Evolutionary conservation across 2,888 invertebrate genomes (phyloP).

Genomic region (Clostera curtula): DNA sequence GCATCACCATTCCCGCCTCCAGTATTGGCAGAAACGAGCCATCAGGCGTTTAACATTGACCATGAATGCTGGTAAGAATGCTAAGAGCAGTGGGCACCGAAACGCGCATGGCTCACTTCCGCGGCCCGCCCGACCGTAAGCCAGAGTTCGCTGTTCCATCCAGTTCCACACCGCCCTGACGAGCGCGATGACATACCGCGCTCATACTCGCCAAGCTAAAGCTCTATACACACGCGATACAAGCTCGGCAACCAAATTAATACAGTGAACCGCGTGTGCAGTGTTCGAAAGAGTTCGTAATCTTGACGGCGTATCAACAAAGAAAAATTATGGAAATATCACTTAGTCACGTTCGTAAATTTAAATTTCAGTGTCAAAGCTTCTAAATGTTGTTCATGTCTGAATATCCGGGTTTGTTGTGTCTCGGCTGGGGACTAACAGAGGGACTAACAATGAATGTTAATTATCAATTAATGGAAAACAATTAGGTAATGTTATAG

Average conservation of each 20-base stretch:
- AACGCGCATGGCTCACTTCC: constrained; percentile 33
- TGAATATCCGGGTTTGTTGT: constrained; percentile 30
- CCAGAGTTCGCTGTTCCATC: constrained; percentile 18
- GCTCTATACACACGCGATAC: constrained; percentile 26
- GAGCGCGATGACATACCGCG: constrained; percentile 56
- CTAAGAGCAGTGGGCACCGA: constrained; percentile 18
- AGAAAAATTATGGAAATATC: constrained; percentile 39
- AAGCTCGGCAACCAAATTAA: constrained; percentile 18
- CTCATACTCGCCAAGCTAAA: constrained; percentile 25
- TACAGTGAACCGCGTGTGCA: constrained; percentile 35
- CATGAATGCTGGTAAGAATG: constrained; percentile 40
- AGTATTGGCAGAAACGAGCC: constrained; percentile 28
- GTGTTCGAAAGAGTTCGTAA: constrained; percentile 25
- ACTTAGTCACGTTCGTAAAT: constrained; percentile 62
- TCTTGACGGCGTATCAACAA: constrained; percentile 11
- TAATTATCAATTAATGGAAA: constrained; percentile 21
- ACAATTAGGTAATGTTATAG: constrained; percentile 28
- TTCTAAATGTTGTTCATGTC: constrained; percentile 52
- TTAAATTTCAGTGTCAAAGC: constrained; percentile 55
- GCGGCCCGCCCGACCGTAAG: constrained; percentile 9
- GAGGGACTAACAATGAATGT: constrained; percentile 40
- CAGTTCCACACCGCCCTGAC: constrained; percentile 53
- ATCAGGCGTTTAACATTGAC: constrained; percentile 48
- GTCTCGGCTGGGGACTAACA: constrained; percentile 27
- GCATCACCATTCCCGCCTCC: constrained; percentile 12